Percentiles rank a stretch among this genome's conserved stretches.
Evolutionary conservation across 2,888 invertebrate species (phyloP).

Genomic region (Malthinus flaveolus): DNA sequence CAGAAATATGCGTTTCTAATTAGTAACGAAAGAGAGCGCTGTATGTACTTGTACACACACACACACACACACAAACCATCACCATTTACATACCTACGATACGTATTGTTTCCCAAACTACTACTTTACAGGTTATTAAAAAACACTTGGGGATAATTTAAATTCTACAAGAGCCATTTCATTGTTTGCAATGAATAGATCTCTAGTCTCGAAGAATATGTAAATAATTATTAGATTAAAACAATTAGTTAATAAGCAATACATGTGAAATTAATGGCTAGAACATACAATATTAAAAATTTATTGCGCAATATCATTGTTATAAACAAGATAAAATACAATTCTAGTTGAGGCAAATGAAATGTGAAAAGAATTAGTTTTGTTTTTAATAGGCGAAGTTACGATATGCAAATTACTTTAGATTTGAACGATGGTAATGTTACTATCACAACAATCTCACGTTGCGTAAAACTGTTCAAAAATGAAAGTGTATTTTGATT

Average conservation of each 20-base stretch:
- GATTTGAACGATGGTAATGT: background rate
- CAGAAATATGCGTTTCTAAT: constrained; percentile 21
- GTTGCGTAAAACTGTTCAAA: constrained; percentile 3
- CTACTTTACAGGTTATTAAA: constrained; percentile 45
- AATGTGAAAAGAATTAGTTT: constrained; percentile 16
- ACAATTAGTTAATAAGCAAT: constrained; percentile 25
- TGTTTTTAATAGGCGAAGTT: constrained; percentile 5
- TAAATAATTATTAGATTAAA: constrained; percentile 3
- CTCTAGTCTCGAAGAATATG: constrained; percentile 29
- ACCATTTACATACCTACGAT: constrained; percentile 20
- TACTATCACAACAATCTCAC: constrained; percentile 2
- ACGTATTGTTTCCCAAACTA: constrained; percentile 38
- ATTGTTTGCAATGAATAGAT: constrained; percentile 48
- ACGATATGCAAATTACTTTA: constrained; percentile 14
- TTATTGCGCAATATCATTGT: constrained; percentile 22
- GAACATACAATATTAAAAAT: constrained; percentile 23
- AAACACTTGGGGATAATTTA: constrained; percentile 46
- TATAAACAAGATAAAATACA: background rate
- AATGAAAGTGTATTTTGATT: constrained; percentile 5
- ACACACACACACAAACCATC: background rate
- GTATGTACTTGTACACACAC: no score
- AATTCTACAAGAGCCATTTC: constrained; percentile 40
- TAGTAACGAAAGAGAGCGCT: constrained; percentile 26
- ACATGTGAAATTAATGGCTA: constrained; percentile 27
- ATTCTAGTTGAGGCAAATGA: constrained; percentile 7